Conservation (phyloP, 2,888 invertebrate species). For the Operophtera brumata region DNA sequence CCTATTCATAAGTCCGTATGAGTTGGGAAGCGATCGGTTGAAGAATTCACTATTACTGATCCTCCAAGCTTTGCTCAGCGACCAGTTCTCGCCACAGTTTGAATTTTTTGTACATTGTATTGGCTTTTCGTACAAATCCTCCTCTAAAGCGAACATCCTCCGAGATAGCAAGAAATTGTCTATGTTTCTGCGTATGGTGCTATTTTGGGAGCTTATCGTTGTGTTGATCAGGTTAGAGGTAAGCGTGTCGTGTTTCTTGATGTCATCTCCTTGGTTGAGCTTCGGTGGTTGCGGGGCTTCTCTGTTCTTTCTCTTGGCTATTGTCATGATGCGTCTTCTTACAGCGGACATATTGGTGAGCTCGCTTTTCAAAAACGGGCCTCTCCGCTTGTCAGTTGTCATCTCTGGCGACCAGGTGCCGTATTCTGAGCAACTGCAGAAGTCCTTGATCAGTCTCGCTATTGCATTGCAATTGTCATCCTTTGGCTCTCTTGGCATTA, state of each 20-base stretch:
- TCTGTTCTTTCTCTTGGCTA: slow-evolving; percentile 65
- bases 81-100: slow-evolving; percentile 75
- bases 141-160: slow-evolving; percentile 67
- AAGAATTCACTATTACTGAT: slow-evolving; percentile 65
- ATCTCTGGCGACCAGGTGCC: slow-evolving; percentile 77
- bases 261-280: slow-evolving; percentile 29
- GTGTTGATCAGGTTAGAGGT: slow-evolving; percentile 67
- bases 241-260: slow-evolving; percentile 57
- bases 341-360: slow-evolving; percentile 75
- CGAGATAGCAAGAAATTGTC: slow-evolving; percentile 67
- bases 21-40: slow-evolving; percentile 54
- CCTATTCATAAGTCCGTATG: slow-evolving; percentile 48
- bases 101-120: slow-evolving; percentile 62
- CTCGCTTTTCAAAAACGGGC: slow-evolving; percentile 71
- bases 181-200: slow-evolving; percentile 66
- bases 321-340: slow-evolving; percentile 66
- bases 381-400: slow-evolving; percentile 65
- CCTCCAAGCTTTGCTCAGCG: slow-evolving; percentile 74
- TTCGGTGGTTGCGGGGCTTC: slow-evolving; percentile 60
- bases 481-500: slow-evolving; percentile 66
- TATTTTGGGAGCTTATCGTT: slow-evolving; percentile 66
- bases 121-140: slow-evolving; percentile 72
- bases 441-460: slow-evolving; percentile 71
- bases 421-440: slow-evolving; percentile 76
- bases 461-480: slow-evolving; percentile 72